A percentile compares a stretch with the other conserved stretches of the same genome.
Evolutionary conservation across 2,888 invertebrate species (phyloP).

Genomic region (Erpobdella octoculata): DNA sequence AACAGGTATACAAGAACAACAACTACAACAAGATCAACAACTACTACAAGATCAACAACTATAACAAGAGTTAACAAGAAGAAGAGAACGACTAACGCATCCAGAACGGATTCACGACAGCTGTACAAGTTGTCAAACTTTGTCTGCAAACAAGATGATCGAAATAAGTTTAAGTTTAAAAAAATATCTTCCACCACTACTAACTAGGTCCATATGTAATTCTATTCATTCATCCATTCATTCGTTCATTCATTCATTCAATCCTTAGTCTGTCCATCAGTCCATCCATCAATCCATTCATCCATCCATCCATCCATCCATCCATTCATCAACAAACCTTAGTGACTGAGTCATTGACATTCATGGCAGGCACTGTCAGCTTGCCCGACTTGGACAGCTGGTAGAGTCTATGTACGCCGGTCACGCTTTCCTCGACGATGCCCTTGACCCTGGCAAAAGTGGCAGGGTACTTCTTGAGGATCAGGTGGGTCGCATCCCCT

Average conservation of each 20-base stretch:
- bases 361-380: conserved; percentile 88
- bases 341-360: conserved; percentile 98
- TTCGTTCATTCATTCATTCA: no score
- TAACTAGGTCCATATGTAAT: neutral
- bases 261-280: neutral
- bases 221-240: neutral
- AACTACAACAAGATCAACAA: no score
- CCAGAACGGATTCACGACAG: conserved; percentile 82
- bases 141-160: conserved; percentile 33
- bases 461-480: conserved; percentile 78
- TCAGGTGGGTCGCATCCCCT: conserved; percentile 89
- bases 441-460: conserved; percentile 56
- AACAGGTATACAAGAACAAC: no score
- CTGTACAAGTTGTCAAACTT: conserved; percentile 41
- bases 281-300: neutral
- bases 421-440: conserved; percentile 95
- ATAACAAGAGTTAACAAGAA: neutral
- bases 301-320: no score
- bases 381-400: conserved; percentile 80
- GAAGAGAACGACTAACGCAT: conserved; percentile 65
- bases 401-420: conserved; percentile 94
- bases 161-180: neutral
- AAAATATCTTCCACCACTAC: neutral
- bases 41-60: no score
- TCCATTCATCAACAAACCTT: conserved; percentile 60